Evolutionary conservation across 2,113 vertebrate genomes (phyloP).

Genomic region (Probosciger aterrimus): DNA sequence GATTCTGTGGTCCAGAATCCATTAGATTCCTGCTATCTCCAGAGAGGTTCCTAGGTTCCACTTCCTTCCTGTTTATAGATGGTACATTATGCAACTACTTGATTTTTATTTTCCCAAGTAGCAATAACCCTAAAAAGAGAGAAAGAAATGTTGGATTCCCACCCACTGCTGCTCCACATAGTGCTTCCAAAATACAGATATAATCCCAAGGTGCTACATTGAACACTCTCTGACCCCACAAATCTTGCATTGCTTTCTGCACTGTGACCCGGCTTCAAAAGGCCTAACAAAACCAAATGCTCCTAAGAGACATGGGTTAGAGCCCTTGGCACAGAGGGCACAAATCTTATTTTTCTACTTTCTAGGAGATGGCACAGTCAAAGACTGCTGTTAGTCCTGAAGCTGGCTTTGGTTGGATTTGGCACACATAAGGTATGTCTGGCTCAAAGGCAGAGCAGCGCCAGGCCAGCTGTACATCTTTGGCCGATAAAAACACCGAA

Average conservation of each 20-base stretch:
- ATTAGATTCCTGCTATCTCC: not conserved
- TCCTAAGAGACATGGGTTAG: not conserved
- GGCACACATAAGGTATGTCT: not conserved
- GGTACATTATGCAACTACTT: not conserved
- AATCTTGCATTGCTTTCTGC: not conserved
- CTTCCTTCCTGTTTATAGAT: not conserved
- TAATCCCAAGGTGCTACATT: accelerated
- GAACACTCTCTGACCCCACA: not conserved
- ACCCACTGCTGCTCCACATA: not conserved
- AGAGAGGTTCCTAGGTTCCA: not conserved
- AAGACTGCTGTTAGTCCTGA: not conserved
- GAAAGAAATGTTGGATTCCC: not conserved
- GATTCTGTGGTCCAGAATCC: not conserved
- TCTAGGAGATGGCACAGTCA: not conserved
- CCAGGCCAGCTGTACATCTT: not conserved
- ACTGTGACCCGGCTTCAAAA: not conserved
- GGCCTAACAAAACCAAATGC: not conserved
- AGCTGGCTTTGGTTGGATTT: not conserved
- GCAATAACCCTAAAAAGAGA: not conserved
- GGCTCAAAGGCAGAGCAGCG: not conserved
- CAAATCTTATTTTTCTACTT: not conserved
- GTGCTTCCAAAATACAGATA: not conserved
- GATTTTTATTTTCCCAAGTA: not conserved
- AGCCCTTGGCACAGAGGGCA: not conserved
- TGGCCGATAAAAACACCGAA: not conserved